Base-by-base conservation (phyloP, 2,797 vertebrate species). In the Gymnothorax javanicus region DNA sequence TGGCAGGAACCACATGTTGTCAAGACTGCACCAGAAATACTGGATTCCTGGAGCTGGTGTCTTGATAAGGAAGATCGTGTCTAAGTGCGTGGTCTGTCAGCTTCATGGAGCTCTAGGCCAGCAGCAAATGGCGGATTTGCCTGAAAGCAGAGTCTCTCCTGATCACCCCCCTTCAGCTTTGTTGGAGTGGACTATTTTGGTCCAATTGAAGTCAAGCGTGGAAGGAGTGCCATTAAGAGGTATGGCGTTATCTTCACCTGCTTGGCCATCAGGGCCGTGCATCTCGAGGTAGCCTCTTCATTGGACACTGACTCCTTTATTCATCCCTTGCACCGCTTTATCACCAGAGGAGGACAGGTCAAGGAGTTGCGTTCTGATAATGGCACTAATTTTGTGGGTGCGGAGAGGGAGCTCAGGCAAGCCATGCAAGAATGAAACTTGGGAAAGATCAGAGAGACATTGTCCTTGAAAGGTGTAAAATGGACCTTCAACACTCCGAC, bases 401-500 rank as follows among this genome's bases (percentile, higher is more conserved):
- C 62, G 11, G n/a, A 85, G 71, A 56, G 67, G 60, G 83, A 71
- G n/a, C 73, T 87, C 43, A 85, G 83, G 56, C 20, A 87, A 89
- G 86, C 83, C 25, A 85, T 87, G 33, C 75, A 85, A 60, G 54
- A 75, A 9, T 9, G 84, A 71, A 54, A 87, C 59, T 71, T 57
- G 52, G 9, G 56, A 43, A 82, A 71, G 58, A 85, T 87, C 60
- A 23, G 79, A 87, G 82, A 25, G 17, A 75, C 25, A 11, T 81
- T 88, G 73, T 43, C 85, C 60, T 56, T 56, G 62, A 86, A 86
- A 27, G 52, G 83, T 67, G 82, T 86, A 13, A 88, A 84, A 27
- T 84, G 85, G 87, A 86, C 83, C 57, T 86, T 86, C 52, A 88
- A 88, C 54, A 86, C 81, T 50, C 85, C 58, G 9, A 69, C 81